Percentiles rank a stretch among this genome's conserved stretches.
These are phyloP conservation scores for Tetramorium alpestre DNA, from an alignment of 1,140 invertebrate genomes.

Conservation along the genomic window DNA sequence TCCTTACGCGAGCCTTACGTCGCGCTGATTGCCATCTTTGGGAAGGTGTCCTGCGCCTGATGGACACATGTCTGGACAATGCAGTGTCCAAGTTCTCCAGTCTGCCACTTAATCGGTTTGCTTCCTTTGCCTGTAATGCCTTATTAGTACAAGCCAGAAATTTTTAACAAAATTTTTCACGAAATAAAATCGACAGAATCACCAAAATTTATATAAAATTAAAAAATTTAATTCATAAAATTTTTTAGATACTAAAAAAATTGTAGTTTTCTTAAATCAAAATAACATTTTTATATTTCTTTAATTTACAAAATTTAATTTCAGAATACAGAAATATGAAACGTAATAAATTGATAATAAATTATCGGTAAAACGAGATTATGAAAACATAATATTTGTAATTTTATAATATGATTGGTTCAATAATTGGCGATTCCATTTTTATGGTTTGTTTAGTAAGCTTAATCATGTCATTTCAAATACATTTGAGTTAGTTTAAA, in stretches of 20 bases:
- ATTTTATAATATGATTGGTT: not conserved
- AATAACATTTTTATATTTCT: not conserved
- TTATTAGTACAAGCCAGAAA: conserved; percentile 77
- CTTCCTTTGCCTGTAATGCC: conserved; percentile 80
- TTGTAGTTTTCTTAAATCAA: not conserved
- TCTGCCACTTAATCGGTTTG: conserved; percentile 79
- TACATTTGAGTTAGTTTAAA: conserved; percentile 31
- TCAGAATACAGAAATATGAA: not conserved
- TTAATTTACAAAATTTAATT: not conserved
- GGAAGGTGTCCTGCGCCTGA: conserved; percentile 83
- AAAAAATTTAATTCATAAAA: not conserved
- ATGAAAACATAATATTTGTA: not conserved
- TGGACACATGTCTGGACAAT: conserved; percentile 82
- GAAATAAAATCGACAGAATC: not conserved
- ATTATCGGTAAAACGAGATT: not conserved
- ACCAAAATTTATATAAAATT: not conserved
- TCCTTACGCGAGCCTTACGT: conserved; percentile 85
- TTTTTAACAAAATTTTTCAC: conserved; percentile 23
- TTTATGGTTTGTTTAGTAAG: not conserved
- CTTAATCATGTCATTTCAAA: not conserved
- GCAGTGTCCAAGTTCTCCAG: conserved; percentile 82
- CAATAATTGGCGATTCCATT: conserved; percentile 17
- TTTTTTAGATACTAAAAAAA: not conserved
- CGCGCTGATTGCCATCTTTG: conserved; percentile 85
- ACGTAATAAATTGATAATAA: not conserved